These are phyloP conservation scores for Siphonodentalium dalli DNA, from an alignment of 2,888 invertebrate genomes.

Conservation along the genomic window DNA sequence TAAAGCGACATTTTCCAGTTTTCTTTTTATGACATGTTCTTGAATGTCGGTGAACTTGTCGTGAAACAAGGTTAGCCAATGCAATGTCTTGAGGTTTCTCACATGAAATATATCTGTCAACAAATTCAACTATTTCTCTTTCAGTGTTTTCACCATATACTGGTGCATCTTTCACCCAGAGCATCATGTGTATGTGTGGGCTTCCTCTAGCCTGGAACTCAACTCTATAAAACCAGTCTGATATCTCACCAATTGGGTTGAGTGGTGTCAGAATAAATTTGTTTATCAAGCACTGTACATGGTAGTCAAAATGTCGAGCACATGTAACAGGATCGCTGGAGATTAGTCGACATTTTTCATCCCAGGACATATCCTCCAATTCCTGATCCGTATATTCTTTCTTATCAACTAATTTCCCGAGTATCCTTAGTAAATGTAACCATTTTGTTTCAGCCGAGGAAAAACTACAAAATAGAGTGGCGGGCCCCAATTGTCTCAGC, in stretches of 20 bases:
- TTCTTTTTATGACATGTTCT: constrained; percentile 3
- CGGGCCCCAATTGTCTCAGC: constrained; percentile 33
- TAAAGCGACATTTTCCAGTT: too few relatives aligned
- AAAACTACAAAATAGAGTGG: constrained; percentile 32
- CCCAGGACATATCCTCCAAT: constrained; percentile 13
- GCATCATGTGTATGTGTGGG: constrained; percentile 30
- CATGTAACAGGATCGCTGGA: constrained; percentile 29
- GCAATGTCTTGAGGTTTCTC: constrained; percentile 2
- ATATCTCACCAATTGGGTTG: constrained; percentile 25
- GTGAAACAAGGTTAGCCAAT: too few relatives aligned
- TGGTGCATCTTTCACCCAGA: constrained; percentile 28
- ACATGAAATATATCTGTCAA: constrained; percentile 26
- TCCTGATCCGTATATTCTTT: constrained; percentile 20
- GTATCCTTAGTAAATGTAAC: constrained; percentile 15
- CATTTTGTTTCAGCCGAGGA: constrained; percentile 35
- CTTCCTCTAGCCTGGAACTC: constrained; percentile 26
- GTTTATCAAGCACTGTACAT: constrained; percentile 10
- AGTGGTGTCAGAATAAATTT: constrained; percentile 6
- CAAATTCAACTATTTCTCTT: constrained; percentile 16
- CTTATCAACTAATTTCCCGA: constrained; percentile 15
- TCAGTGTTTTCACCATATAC: constrained; percentile 9
- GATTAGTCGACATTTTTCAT: constrained; percentile 19
- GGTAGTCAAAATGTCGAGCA: constrained; percentile 25
- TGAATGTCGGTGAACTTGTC: too few relatives aligned
- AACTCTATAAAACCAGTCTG: constrained; percentile 27